Evolutionary conservation across 37 sponge, comb jelly and placozoan species (phyloP).

Genomic region (Bolinopsis microptera): DNA sequence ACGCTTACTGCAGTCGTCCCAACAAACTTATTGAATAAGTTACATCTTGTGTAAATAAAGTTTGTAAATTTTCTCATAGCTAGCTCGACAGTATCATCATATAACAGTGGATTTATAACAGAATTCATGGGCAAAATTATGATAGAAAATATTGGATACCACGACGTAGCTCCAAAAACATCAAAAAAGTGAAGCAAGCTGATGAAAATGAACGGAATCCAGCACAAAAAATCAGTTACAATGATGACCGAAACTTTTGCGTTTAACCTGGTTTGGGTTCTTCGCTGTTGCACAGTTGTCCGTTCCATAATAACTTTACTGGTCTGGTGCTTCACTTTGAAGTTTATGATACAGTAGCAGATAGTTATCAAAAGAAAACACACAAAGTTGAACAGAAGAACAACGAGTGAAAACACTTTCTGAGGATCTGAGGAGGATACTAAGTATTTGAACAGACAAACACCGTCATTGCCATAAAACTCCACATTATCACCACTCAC

Average conservation of each 20-base stretch:
- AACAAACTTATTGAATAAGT: too few relatives aligned
- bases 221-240: neutral
- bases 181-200: neutral
- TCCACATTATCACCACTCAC: neutral
- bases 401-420: neutral
- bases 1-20: too few relatives aligned
- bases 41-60: too few relatives aligned
- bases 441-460: neutral
- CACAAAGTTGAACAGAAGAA: neutral
- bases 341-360: neutral
- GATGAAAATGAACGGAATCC: neutral
- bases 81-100: neutral
- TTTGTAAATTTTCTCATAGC: neutral
- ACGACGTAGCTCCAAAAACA: neutral
- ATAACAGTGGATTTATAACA: neutral
- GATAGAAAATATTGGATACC: neutral
- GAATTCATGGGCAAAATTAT: slow-evolving; percentile 14
- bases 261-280: neutral
- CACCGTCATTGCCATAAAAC: slow-evolving; percentile 34
- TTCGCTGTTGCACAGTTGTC: too few relatives aligned
- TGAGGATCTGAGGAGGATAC: neutral
- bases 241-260: neutral
- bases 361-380: neutral
- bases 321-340: neutral
- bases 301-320: neutral